phyloP scores from a whole-genome alignment of 2,113 vertebrate genomes.

The Promerops cafer region DNA sequence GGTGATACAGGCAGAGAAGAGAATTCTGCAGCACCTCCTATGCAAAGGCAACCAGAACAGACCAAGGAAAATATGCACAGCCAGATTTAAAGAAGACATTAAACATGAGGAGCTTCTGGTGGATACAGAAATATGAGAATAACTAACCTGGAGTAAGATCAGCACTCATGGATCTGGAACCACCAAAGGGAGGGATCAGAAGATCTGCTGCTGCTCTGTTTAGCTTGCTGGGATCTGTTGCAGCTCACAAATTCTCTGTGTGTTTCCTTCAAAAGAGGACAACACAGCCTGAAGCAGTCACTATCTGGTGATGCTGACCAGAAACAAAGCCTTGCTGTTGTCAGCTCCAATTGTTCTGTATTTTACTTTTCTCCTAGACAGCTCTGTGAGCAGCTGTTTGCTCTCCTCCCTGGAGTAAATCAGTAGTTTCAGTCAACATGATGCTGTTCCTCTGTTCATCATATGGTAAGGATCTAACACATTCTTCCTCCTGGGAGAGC shows the following conservation, averaged over 20 bases:
- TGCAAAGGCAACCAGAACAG: not conserved
- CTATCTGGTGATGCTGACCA: constrained; percentile 30
- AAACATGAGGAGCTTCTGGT: not conserved
- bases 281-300: not conserved
- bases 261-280: constrained; percentile 17
- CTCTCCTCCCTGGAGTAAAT: not conserved
- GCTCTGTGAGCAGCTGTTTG: not conserved
- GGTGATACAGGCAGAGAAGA: not conserved
- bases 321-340: not conserved
- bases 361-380: constrained; percentile 19
- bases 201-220: not conserved
- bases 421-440: not conserved
- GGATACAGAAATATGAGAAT: not conserved
- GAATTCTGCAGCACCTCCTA: not conserved
- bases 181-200: not conserved
- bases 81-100: not conserved
- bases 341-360: not conserved
- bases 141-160: not conserved
- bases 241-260: not conserved
- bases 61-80: not conserved
- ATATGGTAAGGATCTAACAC: not conserved
- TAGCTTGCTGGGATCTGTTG: not conserved
- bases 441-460: not conserved
- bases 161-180: not conserved
- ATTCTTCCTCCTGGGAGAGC: not conserved